These are phyloP conservation scores for Megalops cyprinoides DNA, from an alignment of 2,797 vertebrate species.

Conservation along the genomic window DNA sequence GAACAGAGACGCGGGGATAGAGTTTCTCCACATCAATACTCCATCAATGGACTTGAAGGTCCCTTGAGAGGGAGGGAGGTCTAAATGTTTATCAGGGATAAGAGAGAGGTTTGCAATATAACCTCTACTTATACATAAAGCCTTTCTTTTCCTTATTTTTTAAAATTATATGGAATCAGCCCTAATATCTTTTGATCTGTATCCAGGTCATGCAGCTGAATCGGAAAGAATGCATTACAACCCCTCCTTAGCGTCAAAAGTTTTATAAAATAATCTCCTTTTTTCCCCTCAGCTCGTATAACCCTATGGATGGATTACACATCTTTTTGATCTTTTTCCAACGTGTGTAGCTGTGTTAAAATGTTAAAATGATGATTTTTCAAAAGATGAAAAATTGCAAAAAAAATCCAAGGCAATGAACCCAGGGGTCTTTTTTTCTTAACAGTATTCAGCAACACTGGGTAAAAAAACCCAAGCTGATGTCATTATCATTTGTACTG, in stretches of 20 bases:
- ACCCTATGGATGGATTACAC: background rate
- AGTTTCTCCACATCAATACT: background rate
- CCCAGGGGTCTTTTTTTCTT: too few species aligned
- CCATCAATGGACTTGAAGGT: background rate
- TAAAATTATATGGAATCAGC: background rate
- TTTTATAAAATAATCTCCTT: background rate
- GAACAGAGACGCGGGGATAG: too few species aligned
- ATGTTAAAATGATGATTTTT: too few species aligned
- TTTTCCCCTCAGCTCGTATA: background rate
- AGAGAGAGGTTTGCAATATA: background rate
- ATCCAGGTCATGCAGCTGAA: background rate
- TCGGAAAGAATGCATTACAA: too few species aligned
- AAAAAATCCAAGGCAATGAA: background rate
- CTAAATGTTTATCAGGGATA: background rate
- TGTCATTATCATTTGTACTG: background rate
- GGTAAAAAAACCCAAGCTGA: background rate
- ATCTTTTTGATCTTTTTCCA: background rate
- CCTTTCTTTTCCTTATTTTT: background rate
- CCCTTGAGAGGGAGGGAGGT: background rate
- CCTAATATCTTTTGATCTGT: background rate
- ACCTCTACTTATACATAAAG: background rate
- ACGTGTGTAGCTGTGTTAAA: background rate
- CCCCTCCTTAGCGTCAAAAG: background rate
- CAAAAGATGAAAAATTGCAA: background rate
- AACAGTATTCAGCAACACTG: slow-evolving; percentile 9